Evolutionary conservation across 2,888 invertebrate species (phyloP), one percentile per base, ranked within the genome.

Genomic region (Ectropis crepuscularia): DNA sequence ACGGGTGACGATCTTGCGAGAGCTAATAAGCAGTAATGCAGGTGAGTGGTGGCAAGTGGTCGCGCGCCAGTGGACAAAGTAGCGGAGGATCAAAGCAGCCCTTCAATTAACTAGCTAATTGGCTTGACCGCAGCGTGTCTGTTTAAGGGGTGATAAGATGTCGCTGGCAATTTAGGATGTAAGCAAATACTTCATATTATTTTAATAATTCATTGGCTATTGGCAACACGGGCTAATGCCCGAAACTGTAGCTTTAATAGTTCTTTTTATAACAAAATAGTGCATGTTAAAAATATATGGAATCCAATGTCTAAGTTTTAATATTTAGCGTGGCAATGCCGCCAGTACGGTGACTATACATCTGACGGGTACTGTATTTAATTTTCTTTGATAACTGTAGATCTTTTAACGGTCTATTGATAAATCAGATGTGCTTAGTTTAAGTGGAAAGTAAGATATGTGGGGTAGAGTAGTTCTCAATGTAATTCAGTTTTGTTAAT

Each of bases 61-160:
- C 75, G 73, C 84, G 89, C 83, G 63, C 74, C 79, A 78, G 68
- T 71, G 75, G 68, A 81, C 85, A 85, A 81, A 86, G 79, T 59
- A 12, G 46, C 42, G 41, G 50, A 45, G 79, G 80, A 86, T 90
- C 88, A 87, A 90, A 90, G 88, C 77, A 63, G 66, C 74, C 74
- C 85, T 86, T 82, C 82, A 85, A 84, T 87, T 83, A 82, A 72
- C 76, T 70, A 74, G 72, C 83, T 90, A 90, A 90, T 90, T 89
- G 88, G 87, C 88, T 89, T 90, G 90, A 90, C 90, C 89, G 78
- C 64, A 60, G 55, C 54, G 47, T 63, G 43, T 57, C 58, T 61
- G 39, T 59, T 55, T 46, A 63, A 48, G 62, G 46, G 60, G 63
- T 39, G 68, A 54, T 79, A 81, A 79, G 53, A 76, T 78, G 77